phyloP scores from a whole-genome alignment of 2,888 invertebrate species.

The Pardosa pseudoannulata region DNA sequence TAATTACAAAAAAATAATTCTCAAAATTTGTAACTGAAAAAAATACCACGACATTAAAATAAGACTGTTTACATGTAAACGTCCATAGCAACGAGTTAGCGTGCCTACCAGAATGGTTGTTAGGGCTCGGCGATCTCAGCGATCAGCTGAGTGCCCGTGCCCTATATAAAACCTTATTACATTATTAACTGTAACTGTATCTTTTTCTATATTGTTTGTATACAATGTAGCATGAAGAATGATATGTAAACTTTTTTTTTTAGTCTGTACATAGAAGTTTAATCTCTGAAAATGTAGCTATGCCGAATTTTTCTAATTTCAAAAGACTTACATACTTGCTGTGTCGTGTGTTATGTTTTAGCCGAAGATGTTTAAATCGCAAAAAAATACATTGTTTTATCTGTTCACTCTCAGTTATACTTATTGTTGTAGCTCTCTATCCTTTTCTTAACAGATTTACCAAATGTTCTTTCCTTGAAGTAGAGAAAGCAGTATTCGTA shows the following conservation, averaged over 20 bases:
- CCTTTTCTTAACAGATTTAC: slow-evolving; percentile 16
- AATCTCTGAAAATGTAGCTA: neutral
- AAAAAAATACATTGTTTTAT: slow-evolving; percentile 26
- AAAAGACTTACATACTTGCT: neutral
- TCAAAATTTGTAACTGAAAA: too few relatives aligned
- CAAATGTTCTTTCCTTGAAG: slow-evolving; percentile 62
- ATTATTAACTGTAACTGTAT: too few relatives aligned
- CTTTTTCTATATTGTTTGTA: slow-evolving; percentile 23
- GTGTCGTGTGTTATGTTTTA: neutral
- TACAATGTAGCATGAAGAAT: slow-evolving; percentile 22
- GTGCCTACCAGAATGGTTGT: too few relatives aligned
- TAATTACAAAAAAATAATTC: too few relatives aligned
- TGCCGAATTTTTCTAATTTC: neutral
- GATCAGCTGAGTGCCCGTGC: too few relatives aligned
- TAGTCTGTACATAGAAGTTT: neutral
- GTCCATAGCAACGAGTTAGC: too few relatives aligned
- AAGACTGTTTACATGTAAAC: too few relatives aligned
- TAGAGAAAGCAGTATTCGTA: slow-evolving; percentile 51
- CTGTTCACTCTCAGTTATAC: neutral
- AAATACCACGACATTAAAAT: too few relatives aligned
- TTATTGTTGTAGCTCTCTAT: slow-evolving; percentile 15
- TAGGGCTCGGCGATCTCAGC: too few relatives aligned
- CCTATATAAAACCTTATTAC: too few relatives aligned
- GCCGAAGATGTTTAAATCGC: slow-evolving; percentile 21
- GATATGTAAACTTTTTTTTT: neutral